Conservation (phyloP, 2,888 invertebrate genomes). For the Mechanitis messenoides region DNA sequence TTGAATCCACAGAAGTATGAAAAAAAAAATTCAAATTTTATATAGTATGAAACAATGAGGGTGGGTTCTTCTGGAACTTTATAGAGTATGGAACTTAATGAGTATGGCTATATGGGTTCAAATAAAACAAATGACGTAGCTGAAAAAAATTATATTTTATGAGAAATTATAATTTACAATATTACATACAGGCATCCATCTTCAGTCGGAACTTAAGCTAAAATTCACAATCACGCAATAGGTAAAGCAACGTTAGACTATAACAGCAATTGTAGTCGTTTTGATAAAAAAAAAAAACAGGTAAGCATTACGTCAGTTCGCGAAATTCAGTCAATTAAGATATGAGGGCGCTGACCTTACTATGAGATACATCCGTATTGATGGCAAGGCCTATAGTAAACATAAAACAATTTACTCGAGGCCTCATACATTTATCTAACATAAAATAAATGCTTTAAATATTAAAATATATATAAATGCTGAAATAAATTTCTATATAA, state of each 20-base stretch:
- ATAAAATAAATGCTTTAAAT: constrained; percentile 1
- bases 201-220: constrained; percentile 78
- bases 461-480: constrained; percentile 1
- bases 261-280: constrained; percentile 74
- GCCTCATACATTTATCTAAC: background rate
- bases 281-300: constrained; percentile 46
- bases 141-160: constrained; percentile 79
- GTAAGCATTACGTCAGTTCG: constrained; percentile 58
- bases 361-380: constrained; percentile 17
- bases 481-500: constrained; percentile 3
- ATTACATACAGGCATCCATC: constrained; percentile 78
- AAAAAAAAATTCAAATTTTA: too few species aligned
- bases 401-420: constrained; percentile 3
- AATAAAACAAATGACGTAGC: constrained; percentile 68
- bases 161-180: constrained; percentile 79
- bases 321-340: constrained; percentile 60
- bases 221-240: constrained; percentile 77
- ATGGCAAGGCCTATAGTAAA: background rate
- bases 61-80: too few species aligned
- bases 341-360: constrained; percentile 30
- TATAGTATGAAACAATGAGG: too few species aligned
- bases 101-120: constrained; percentile 15
- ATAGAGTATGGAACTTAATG: too few species aligned
- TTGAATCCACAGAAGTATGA: too few species aligned
- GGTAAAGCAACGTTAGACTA: constrained; percentile 78